phyloP scores from a whole-genome alignment of 2,797 vertebrate species.

The Odontamblyopus lacepedii region DNA sequence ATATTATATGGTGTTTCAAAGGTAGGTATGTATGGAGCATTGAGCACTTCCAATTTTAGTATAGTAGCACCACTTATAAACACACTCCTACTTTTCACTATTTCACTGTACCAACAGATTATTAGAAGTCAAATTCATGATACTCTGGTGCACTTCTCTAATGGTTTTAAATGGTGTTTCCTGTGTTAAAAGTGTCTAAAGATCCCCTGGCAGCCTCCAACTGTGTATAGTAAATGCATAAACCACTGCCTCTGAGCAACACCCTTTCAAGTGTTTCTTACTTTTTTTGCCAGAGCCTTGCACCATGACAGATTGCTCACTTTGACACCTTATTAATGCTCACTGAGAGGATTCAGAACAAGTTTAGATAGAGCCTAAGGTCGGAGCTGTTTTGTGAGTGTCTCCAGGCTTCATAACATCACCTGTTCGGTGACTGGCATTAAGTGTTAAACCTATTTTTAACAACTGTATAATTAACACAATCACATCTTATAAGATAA shows the following conservation, averaged over 20 bases:
- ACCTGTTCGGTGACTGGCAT: not conserved
- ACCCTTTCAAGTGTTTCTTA: slow-evolving; percentile 35
- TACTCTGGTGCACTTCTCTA: slow-evolving; percentile 12
- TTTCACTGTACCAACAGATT: not conserved
- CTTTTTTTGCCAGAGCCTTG: slow-evolving; percentile 47
- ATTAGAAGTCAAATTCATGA: slow-evolving; percentile 1
- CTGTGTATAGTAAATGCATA: slow-evolving; percentile 35
- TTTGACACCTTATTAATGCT: slow-evolving; percentile 57
- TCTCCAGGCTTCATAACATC: slow-evolving; percentile 25
- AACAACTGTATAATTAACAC: not conserved
- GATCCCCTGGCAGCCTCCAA: slow-evolving; percentile 32
- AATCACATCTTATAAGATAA: not conserved
- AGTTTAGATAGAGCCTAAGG: slow-evolving; percentile 33
- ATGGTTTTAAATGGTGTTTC: slow-evolving; percentile 43
- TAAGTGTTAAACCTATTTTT: slow-evolving; percentile 7
- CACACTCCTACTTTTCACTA: not conserved
- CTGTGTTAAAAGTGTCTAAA: slow-evolving; percentile 38
- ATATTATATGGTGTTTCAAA: too few species aligned
- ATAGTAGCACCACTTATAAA: too few species aligned
- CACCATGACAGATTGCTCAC: slow-evolving; percentile 57
- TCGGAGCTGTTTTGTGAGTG: slow-evolving; percentile 23
- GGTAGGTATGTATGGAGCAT: too few species aligned
- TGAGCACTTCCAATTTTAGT: too few species aligned
- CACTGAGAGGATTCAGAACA: slow-evolving; percentile 33
- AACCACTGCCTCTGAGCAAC: slow-evolving; percentile 32